Base-by-base conservation (phyloP, 2,888 invertebrate species). In the Cheilosia scutellata region DNA sequence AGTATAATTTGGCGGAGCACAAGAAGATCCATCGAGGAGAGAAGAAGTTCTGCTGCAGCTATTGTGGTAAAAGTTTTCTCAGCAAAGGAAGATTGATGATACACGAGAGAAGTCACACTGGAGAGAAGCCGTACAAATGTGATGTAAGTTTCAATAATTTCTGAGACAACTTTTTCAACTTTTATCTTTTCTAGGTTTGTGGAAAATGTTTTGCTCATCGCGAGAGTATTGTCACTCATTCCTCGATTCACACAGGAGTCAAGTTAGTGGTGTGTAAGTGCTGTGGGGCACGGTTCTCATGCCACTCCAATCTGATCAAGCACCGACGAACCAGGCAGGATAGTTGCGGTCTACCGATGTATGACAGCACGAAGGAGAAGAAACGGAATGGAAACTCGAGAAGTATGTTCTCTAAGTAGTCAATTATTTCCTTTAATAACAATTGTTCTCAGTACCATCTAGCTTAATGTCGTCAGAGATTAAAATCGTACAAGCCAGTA, bases 241-340 rank as follows among this genome's bases (percentile, higher is more conserved):
- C 92, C 66, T 92, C 93, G 25, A 87, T 93, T 49, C 93, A 93
- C 76, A 92, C 92, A 0, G 93, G 92, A 20, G 90, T 93, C 3
- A 88, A 91, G 20, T 87, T 90, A 40, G 90, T 91, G 16, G 90
- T 89, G 57, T 94, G 94, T 87, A 91, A 91, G 78, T 91, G 91
- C n/a, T 94, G 94, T 88, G 91, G 91, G 1, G 90, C 91, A 47
- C 90, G 93, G 31, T 94, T 94, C 88, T 93, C 93, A 1, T 93
- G 93, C 84, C 89, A 92, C 53, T 93, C 93, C 4, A 93, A 93
- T 90, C 89, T 93, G 25, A 90, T 92, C 20, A 93, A 93, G 87
- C 94, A 94, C 88, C 90, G 92, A 40, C 90, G 90, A 7, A 92
- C 92, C n/a, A 92, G 93, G 65, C 92, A 93, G 0, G 91, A 90